A percentile compares a stretch with the other conserved stretches of the same genome.
phyloP scores from a whole-genome alignment of 2,888 invertebrate genomes.

The Drosophila flavopinicola region DNA sequence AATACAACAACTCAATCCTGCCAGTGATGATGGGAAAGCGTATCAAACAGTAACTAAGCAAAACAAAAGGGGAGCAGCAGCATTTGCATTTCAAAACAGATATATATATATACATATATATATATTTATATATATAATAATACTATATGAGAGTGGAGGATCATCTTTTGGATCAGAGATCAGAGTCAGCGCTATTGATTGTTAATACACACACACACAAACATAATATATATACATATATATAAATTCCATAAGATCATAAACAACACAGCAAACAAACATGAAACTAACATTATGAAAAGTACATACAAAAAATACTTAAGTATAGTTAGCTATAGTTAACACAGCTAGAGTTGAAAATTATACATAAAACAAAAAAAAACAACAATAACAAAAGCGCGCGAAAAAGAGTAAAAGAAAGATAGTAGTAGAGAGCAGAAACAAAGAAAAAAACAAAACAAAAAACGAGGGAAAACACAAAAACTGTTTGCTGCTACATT shows the following conservation, averaged over 20 bases:
- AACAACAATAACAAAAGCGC: slow-evolving; percentile 11
- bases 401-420: neutral
- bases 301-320: too few species aligned
- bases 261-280: neutral
- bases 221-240: too few species aligned
- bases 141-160: neutral
- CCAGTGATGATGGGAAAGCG: slow-evolving; percentile 43
- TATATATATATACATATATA: slow-evolving; percentile 5
- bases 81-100: slow-evolving; percentile 40
- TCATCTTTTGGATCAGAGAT: slow-evolving; percentile 22
- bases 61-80: slow-evolving; percentile 14
- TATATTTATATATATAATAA: neutral
- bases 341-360: slow-evolving; percentile 59
- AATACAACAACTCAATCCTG: slow-evolving; percentile 40
- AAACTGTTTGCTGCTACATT: slow-evolving; percentile 13
- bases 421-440: neutral
- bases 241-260: slow-evolving; percentile 35
- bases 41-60: slow-evolving; percentile 26
- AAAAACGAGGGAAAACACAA: neutral
- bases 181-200: slow-evolving; percentile 35
- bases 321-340: too few species aligned
- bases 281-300: too few species aligned
- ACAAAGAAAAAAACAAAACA: neutral
- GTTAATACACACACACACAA: too few species aligned
- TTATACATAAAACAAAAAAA: too few species aligned